Percentiles rank a stretch among this genome's conserved stretches.
Conservation (phyloP, 2,113 vertebrate genomes). For the Xyrauchen texanus region DNA sequence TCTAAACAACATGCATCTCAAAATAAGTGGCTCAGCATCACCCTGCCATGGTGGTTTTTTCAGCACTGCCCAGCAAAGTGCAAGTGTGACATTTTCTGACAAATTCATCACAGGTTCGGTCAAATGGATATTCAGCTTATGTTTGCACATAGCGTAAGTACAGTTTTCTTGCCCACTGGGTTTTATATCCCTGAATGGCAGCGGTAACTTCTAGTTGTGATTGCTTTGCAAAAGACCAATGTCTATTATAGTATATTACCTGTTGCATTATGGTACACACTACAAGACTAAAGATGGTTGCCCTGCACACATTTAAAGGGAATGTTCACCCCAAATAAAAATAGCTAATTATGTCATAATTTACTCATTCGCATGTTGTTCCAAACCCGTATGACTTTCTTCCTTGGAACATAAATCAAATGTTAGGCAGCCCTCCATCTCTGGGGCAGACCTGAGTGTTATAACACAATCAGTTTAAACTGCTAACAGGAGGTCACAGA, state of each 20-base stretch:
- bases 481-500: conserved; percentile 49
- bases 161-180: conserved; percentile 6
- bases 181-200: conserved; percentile 12
- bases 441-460: conserved; percentile 33
- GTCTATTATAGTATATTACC: not conserved
- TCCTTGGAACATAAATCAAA: not conserved
- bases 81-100: conserved; percentile 46
- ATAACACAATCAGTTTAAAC: conserved; percentile 47
- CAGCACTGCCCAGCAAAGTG: conserved; percentile 40
- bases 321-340: too few species aligned
- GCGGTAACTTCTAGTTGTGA: conserved; percentile 24
- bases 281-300: not conserved
- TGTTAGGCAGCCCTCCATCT: not conserved
- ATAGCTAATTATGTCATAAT: too few species aligned
- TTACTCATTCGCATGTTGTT: too few species aligned
- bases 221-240: conserved; percentile 16
- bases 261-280: not conserved
- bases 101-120: conserved; percentile 52
- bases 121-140: conserved; percentile 34
- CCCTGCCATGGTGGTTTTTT: conserved; percentile 29
- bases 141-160: conserved; percentile 28
- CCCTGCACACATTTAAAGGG: too few species aligned
- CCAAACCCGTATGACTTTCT: too few species aligned
- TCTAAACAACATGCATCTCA: conserved; percentile 65
- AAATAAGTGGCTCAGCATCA: conserved; percentile 43